A percentile compares a stretch with the other conserved stretches of the same genome.
Evolutionary conservation across 1,140 invertebrate genomes (phyloP).

Genomic region (Argopecten irradians): DNA sequence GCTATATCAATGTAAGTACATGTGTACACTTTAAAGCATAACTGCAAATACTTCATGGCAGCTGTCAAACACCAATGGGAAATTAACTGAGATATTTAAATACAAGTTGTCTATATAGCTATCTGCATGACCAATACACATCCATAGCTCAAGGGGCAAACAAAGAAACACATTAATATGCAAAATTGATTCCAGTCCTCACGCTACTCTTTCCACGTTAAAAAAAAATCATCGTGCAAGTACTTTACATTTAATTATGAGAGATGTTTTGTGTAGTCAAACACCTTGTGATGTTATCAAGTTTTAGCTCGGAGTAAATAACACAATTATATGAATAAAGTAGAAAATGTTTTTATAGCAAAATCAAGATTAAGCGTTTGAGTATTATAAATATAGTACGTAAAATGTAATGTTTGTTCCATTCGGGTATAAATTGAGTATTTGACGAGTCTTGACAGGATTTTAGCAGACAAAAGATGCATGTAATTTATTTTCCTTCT

Average conservation of each 20-base stretch:
- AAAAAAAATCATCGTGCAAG: not conserved
- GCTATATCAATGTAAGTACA: too few species aligned
- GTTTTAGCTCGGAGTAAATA: not conserved
- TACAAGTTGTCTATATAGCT: not conserved
- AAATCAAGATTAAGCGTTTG: not conserved
- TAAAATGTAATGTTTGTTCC: not conserved
- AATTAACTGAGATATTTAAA: constrained; percentile 19
- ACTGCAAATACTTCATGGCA: not conserved
- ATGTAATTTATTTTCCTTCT: constrained; percentile 11
- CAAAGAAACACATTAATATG: not conserved
- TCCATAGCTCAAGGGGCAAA: not conserved
- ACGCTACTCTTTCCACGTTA: not conserved
- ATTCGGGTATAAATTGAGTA: not conserved
- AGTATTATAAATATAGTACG: not conserved
- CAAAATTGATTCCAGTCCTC: not conserved
- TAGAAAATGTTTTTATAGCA: constrained; percentile 1
- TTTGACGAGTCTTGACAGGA: not conserved
- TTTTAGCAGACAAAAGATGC: not conserved
- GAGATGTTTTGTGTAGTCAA: not conserved
- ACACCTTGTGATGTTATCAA: not conserved
- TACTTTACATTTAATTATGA: constrained; percentile 2
- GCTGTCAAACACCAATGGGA: not conserved
- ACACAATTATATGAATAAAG: not conserved
- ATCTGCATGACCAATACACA: not conserved
- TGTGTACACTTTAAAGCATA: not conserved